These are phyloP conservation scores for Siderastrea siderea DNA, from an alignment of 92 coral and sea anemone species.

Conservation along the genomic window DNA sequence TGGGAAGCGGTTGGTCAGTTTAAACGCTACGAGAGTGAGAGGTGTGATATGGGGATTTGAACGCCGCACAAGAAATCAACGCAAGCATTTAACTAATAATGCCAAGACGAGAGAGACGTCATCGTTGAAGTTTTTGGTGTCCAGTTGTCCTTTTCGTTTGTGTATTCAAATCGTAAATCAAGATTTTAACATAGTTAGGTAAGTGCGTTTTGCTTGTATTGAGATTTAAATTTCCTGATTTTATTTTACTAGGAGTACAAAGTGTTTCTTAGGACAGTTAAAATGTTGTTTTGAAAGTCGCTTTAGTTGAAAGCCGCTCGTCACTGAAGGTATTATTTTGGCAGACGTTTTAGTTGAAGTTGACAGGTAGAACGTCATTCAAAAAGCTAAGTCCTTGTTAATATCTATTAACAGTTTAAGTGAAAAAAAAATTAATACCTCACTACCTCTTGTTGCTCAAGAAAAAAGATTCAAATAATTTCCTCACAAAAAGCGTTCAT, in stretches of 20 bases:
- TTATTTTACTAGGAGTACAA: not conserved
- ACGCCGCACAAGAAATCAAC: conserved; percentile 16
- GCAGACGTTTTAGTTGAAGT: conserved; percentile 34
- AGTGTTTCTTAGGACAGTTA: not conserved
- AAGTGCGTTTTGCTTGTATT: not conserved
- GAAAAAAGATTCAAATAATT: not conserved
- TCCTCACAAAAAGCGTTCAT: not conserved
- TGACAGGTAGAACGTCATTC: conserved; percentile 23
- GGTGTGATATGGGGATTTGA: conserved; percentile 37
- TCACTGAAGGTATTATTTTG: conserved; percentile 19
- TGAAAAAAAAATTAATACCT: not conserved
- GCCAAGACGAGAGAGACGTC: conserved; percentile 27
- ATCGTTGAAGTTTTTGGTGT: conserved; percentile 21
- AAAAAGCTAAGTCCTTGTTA: not conserved
- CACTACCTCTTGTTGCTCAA: no score
- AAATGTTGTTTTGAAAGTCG: conserved; percentile 32
- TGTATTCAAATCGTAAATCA: conserved; percentile 23
- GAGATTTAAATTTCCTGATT: not conserved
- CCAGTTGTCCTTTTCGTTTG: conserved; percentile 19
- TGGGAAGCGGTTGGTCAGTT: not conserved
- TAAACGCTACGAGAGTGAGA: not conserved
- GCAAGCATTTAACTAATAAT: conserved; percentile 4
- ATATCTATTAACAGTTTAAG: not conserved
- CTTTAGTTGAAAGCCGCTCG: conserved; percentile 35
- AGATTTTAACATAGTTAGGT: conserved; percentile 30